These are phyloP conservation scores for Heliconius sara DNA, from an alignment of 2,888 invertebrate species.

Conservation along the genomic window DNA sequence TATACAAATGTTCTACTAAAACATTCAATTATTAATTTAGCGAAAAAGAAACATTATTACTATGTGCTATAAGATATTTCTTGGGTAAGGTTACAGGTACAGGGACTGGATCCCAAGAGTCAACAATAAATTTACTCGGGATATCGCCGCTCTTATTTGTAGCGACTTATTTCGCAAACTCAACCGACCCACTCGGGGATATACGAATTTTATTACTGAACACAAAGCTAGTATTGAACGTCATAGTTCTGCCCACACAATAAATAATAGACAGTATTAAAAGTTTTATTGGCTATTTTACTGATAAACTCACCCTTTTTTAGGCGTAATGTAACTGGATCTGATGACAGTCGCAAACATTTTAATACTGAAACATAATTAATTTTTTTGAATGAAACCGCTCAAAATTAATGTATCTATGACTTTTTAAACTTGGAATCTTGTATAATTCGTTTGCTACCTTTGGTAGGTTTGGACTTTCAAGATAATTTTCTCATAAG, in stretches of 20 bases:
- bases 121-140: constrained; percentile 69
- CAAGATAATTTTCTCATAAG: no score
- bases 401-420: constrained; percentile 14
- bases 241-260: constrained; percentile 56
- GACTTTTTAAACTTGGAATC: not conserved
- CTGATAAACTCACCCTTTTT: constrained; percentile 90
- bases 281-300: constrained; percentile 35
- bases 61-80: constrained; percentile 34
- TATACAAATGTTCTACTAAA: not conserved
- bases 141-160: constrained; percentile 70
- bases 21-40: constrained; percentile 18
- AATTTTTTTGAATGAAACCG: constrained; percentile 19
- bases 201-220: constrained; percentile 68
- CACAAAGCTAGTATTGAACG: constrained; percentile 51
- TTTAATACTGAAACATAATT: constrained; percentile 90
- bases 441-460: not conserved
- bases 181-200: constrained; percentile 67
- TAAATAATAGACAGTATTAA: constrained; percentile 30
- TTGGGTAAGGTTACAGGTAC: constrained; percentile 45
- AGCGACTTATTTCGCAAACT: constrained; percentile 67
- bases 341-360: constrained; percentile 95
- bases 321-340: constrained; percentile 94
- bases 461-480: not conserved
- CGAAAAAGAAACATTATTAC: constrained; percentile 25
- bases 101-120: constrained; percentile 64